Conservation (phyloP, 2,113 vertebrate genomes). For the Pseudorectes ferrugineus region DNA sequence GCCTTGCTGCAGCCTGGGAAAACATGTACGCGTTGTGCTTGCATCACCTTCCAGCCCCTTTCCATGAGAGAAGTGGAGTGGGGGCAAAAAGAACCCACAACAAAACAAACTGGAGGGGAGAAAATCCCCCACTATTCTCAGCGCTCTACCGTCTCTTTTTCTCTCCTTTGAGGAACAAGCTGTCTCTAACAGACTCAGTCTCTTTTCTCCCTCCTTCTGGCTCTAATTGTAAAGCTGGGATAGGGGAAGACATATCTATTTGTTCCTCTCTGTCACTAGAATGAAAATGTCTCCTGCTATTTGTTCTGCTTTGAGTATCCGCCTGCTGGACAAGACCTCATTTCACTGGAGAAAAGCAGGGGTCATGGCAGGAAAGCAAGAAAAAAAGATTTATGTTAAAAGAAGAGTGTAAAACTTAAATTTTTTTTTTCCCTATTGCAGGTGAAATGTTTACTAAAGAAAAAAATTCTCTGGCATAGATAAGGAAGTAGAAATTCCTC, state of each 20-base stretch:
- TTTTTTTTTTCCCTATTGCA: neutral
- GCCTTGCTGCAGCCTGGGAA: neutral
- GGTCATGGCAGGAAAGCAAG: neutral
- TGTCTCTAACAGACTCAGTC: neutral
- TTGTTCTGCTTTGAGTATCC: neutral
- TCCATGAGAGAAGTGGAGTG: accelerated
- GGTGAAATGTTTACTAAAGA: neutral
- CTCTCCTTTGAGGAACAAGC: neutral
- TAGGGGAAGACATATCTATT: neutral
- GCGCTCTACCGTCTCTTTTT: neutral
- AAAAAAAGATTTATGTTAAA: neutral
- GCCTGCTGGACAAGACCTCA: neutral
- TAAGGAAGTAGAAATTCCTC: neutral
- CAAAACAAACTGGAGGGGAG: neutral
- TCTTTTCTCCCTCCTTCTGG: neutral
- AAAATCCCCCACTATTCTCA: neutral
- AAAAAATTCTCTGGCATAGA: neutral
- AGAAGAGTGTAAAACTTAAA: neutral
- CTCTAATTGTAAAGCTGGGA: neutral
- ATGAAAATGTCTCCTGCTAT: neutral
- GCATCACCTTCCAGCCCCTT: neutral
- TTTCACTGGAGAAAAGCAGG: neutral
- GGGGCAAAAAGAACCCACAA: neutral
- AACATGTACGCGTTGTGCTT: accelerated
- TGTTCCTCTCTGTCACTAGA: neutral